phyloP scores from a whole-genome alignment of 2,888 invertebrate genomes.

The Melieria crassipennis region DNA sequence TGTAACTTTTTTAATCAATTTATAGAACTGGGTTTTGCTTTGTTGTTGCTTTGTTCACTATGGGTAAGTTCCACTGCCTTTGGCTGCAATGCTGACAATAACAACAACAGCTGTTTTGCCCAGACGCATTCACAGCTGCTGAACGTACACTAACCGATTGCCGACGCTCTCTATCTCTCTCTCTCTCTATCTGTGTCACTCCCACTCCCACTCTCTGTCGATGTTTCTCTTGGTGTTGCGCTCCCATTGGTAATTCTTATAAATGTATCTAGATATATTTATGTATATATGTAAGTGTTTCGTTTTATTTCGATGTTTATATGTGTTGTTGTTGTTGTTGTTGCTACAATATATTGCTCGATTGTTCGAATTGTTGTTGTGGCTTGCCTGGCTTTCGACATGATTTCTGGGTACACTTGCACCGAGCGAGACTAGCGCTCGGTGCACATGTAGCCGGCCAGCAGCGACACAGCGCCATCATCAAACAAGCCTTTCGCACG shows the following conservation, averaged over 20 bases:
- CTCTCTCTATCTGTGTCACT: too few relatives aligned
- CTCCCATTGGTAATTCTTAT: background rate
- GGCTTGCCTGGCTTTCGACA: slow-evolving; percentile 6
- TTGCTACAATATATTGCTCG: slow-evolving; percentile 1
- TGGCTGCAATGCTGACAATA: too few relatives aligned
- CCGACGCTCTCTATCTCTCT: too few relatives aligned
- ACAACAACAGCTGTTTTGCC: too few relatives aligned
- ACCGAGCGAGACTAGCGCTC: slow-evolving; percentile 18
- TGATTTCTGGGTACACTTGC: slow-evolving; percentile 25
- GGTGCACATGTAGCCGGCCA: slow-evolving; percentile 33
- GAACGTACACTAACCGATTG: too few relatives aligned
- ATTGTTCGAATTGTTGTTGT: slow-evolving; percentile 1
- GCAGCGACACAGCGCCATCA: background rate
- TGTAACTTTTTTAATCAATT: too few relatives aligned
- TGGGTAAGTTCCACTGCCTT: too few relatives aligned
- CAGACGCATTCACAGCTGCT: too few relatives aligned
- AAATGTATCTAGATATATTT: background rate
- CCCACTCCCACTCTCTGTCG: background rate
- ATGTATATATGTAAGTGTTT: background rate
- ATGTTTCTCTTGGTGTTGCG: background rate
- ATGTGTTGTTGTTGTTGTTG: slow-evolving; percentile 2
- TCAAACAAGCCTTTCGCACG: background rate
- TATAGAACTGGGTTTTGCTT: too few relatives aligned
- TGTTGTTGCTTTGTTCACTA: too few relatives aligned
- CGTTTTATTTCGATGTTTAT: too few relatives aligned